phyloP scores from a whole-genome alignment of 2,113 vertebrate genomes.

The Sakesphorus luctuosus region DNA sequence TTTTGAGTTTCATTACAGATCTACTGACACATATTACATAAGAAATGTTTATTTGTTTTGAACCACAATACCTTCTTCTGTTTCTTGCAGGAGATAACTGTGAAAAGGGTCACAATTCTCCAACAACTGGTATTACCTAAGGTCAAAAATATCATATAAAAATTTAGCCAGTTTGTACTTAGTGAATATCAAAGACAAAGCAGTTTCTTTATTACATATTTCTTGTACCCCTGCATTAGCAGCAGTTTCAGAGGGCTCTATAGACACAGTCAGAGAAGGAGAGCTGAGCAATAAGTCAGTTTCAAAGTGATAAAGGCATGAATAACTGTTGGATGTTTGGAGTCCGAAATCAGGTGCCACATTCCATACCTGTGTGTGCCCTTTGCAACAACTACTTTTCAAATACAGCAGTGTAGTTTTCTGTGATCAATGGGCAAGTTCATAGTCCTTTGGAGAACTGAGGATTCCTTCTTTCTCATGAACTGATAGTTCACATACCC shows the following conservation, averaged over 20 bases:
- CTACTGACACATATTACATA: fast-evolving
- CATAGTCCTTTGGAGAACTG: background rate
- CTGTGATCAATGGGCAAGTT: background rate
- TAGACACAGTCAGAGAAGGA: background rate
- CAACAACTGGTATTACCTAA: background rate
- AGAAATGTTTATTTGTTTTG: background rate
- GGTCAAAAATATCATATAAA: background rate
- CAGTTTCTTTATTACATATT: background rate
- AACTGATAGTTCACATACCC: background rate
- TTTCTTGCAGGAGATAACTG: background rate
- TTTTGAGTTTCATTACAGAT: background rate
- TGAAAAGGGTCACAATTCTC: background rate
- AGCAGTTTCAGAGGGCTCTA: background rate
- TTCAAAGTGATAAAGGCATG: background rate
- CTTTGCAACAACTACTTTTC: background rate
- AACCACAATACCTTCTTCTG: background rate
- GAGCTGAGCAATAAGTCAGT: background rate
- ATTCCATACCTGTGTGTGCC: background rate
- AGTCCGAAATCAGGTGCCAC: background rate
- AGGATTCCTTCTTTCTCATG: background rate
- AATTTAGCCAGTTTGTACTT: background rate
- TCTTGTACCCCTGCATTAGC: background rate
- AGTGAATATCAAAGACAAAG: background rate
- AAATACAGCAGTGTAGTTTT: background rate
- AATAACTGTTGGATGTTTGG: background rate